Conservation (phyloP, 2,797 vertebrate genomes). For the Cuniculus paca region DNA sequence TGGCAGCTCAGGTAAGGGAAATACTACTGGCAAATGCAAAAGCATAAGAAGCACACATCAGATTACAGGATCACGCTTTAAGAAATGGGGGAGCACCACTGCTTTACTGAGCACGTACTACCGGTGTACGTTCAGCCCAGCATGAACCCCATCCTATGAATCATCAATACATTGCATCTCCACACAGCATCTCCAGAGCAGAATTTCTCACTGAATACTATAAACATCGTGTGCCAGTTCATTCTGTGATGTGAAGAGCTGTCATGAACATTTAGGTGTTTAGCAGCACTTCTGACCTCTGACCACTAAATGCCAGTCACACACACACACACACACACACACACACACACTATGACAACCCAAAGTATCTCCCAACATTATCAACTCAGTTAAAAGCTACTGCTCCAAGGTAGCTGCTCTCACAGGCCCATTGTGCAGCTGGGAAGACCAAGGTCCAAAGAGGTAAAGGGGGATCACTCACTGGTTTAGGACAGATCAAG, state of each 20-base stretch:
- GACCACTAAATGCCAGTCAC: not conserved
- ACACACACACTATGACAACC: not conserved
- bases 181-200: too few relatives aligned
- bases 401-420: not conserved
- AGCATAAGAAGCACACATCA: too few relatives aligned
- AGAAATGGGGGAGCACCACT: accelerated
- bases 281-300: not conserved
- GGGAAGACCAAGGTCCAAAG: not conserved
- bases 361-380: not conserved
- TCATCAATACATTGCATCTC: not conserved
- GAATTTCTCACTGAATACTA: not conserved
- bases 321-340: not conserved
- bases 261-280: not conserved
- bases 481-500: not conserved
- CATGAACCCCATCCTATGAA: not conserved
- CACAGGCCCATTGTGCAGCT: not conserved
- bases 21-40: not conserved
- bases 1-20: not conserved
- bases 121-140: not conserved
- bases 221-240: not conserved
- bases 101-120: not conserved
- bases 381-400: not conserved
- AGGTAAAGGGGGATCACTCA: not conserved
- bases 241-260: not conserved
- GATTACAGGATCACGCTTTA: not conserved